Base-by-base conservation (phyloP, 2,797 vertebrate genomes). In the Coluber constrictor region DNA sequence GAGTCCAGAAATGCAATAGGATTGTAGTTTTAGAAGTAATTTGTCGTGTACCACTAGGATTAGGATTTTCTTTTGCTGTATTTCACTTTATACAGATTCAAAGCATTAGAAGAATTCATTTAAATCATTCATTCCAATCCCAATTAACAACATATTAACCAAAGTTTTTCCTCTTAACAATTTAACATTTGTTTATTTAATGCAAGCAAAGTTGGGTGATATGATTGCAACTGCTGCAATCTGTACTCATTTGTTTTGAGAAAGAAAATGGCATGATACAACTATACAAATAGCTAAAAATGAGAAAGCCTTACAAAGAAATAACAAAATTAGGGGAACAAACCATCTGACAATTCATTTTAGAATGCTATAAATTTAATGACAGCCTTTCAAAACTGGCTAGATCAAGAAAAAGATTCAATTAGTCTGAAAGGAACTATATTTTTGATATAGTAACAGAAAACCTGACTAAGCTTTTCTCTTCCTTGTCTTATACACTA, bases 131-230 rank as follows among this genome's bases (percentile, higher is more conserved):
- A 66, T 66, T 66, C 29, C 29, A 5, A 2, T 66, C 63, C 29
- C 15, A 0, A 66, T n/a, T 15, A 66, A 66, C n/a, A 66, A 66
- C 29, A 66, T 29, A 32, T 66, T 66, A 66, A 61, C 63, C 29
- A 66, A 66, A n/a, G 63, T 32, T n/a, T 66, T 3, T 11, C 87
- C 92, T 91, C 87, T 25, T 56, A 16, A 0, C 2, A 27, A 93
- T 96, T 95, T 92, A 79, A 79, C 57, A 79, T 90, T 29, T 61
- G 74, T 59, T 10, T 37, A 91, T 23, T 54, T n/a, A 13, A 66
- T 47, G 18, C 55, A 88, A n/a, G 23, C 56, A 92, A 83, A 86
- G 15, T 32, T 55, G 88, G 1, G 25, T 83, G 43, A 12, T 47
- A 8, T 32, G 37, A 7, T 60, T 51, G 51, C 4, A 32, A 13